Conservation (phyloP, 2,797 vertebrate genomes). For the Sebastes iracundus region DNA sequence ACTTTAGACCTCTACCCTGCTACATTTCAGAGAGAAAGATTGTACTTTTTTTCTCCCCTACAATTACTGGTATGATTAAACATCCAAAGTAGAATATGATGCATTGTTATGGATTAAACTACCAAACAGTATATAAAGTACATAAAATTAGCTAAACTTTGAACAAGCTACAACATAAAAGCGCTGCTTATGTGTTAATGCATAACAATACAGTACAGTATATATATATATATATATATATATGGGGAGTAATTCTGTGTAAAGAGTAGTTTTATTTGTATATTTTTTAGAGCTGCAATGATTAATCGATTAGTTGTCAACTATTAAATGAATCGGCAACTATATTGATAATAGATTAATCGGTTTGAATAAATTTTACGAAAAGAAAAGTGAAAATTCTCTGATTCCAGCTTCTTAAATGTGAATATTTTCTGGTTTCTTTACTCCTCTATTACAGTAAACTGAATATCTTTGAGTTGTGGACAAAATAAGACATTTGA, state of each 20-base stretch:
- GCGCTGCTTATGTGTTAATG: neutral
- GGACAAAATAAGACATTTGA: no score
- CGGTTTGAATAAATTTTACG: no score
- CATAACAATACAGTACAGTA: neutral
- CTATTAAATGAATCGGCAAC: no score
- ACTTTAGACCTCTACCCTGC: neutral
- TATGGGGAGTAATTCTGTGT: neutral
- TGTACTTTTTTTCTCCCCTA: neutral
- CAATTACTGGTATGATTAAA: neutral
- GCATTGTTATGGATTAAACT: neutral
- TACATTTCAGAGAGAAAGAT: neutral
- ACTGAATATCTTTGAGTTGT: no score
- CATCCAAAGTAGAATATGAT: neutral
- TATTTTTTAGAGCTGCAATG: neutral
- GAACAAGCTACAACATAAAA: neutral
- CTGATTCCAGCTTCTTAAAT: no score
- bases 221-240: neutral
- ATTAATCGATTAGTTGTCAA: no score
- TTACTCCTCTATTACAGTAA: no score
- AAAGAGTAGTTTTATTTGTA: neutral
- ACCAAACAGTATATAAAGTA: neutral
- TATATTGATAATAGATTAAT: no score
- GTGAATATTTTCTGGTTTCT: no score
- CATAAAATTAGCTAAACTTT: neutral
- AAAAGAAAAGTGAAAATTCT: no score